Base-by-base conservation (phyloP, 2,888 invertebrate species). In the Monochamus alternatus region DNA sequence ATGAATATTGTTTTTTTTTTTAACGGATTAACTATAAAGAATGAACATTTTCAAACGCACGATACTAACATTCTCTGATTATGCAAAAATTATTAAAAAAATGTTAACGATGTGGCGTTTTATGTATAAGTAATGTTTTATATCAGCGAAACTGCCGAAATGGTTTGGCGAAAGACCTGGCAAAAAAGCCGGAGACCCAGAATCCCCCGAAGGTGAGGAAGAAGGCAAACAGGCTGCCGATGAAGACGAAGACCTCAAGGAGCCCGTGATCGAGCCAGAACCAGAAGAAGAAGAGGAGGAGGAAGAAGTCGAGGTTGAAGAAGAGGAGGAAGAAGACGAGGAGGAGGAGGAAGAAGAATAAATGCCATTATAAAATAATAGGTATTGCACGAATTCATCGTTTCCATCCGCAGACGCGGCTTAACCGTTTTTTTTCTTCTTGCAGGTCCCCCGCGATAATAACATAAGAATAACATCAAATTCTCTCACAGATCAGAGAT, bases 151-250 rank as follows among this genome's bases (percentile, higher is more conserved):
- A 92, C 92, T 97, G 90, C 97, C 97, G 86, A 97, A 97, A 90
- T 97, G 97, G 97, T 97, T 97, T 93, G 97, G 97, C 86, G 97
- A 97, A 91, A 93, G 97, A 90, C 97, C 97, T 83, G 97, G 97
- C 92, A 97, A 96, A 91, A 97, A 96, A 92, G 90, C 94, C 89
- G 96, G 95, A 82, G 97, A 96, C 82, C 93, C 94, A 82, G 97
- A 97, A 83, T 95, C 96, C 86, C 97, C 97, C 80, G 97, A 97
- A 86, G 97, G 96, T 84, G 97, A 96, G 89, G 96, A 96, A 87
- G 95, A 95, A 89, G 94, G 94, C 87, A 95, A 95, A 91, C 93
- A 92, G 77, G 94, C 94, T 80, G 93, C 93, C 80, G 94, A 95
- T 82, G 92, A 93, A 73, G 92, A 93, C 77, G 94, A 94, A 63